phyloP scores from a whole-genome alignment of 2,113 vertebrate genomes.

The Sylvilagus bachmani region DNA sequence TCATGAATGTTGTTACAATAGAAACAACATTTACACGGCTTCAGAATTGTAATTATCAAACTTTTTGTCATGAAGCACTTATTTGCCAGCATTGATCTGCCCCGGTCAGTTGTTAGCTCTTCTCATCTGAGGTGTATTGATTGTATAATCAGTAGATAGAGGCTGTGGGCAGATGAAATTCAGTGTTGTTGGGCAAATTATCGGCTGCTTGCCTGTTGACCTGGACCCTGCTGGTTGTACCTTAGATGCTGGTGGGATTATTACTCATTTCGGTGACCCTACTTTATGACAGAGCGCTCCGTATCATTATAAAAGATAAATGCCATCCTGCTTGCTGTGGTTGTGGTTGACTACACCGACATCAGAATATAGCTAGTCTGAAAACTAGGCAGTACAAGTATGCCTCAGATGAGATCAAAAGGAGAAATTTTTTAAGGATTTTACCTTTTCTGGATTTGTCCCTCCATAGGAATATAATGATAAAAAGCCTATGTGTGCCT shows the following conservation, averaged over 20 bases:
- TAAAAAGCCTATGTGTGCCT: background rate
- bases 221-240: conserved; percentile 92
- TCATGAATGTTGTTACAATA: conserved; percentile 94
- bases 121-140: conserved; percentile 99
- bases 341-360: conserved; percentile 85
- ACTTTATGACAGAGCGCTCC: conserved; percentile 86
- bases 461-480: background rate
- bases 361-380: conserved; percentile 71
- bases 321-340: conserved; percentile 90
- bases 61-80: conserved; percentile 97
- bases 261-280: conserved; percentile 91
- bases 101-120: conserved; percentile 99
- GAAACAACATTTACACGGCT: conserved; percentile 95
- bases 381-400: conserved; percentile 67
- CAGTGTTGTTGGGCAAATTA: conserved; percentile 98
- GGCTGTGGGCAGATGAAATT: conserved; percentile 98
- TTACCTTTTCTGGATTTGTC: conserved; percentile 8
- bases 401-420: conserved; percentile 62
- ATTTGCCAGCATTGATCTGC: conserved; percentile 99
- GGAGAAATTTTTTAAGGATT: conserved; percentile 6
- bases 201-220: conserved; percentile 98
- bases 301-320: conserved; percentile 92
- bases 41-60: conserved; percentile 99
- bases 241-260: conserved; percentile 90
- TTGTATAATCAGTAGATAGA: conserved; percentile 98